Evolutionary conservation across 2,888 invertebrate genomes (phyloP).

Genomic region (Stomorhina lunata): DNA sequence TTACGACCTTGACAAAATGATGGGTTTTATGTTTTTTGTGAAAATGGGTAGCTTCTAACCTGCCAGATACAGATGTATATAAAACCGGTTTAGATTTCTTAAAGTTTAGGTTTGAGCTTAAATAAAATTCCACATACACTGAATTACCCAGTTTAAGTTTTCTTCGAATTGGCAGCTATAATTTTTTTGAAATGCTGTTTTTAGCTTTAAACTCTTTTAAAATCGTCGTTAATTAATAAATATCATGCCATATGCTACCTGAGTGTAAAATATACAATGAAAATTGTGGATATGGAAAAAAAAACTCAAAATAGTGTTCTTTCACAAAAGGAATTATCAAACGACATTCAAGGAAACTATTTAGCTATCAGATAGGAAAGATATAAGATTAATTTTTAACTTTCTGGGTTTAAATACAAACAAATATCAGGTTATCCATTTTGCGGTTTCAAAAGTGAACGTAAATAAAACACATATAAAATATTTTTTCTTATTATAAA

Average conservation of each 20-base stretch:
- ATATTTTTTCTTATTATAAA: too few species aligned
- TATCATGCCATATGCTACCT: slow-evolving; percentile 65
- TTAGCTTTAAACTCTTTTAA: not conserved
- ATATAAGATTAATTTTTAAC: too few species aligned
- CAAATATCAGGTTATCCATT: too few species aligned
- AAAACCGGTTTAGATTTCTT: slow-evolving; percentile 45
- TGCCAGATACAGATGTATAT: not conserved
- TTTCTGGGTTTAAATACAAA: too few species aligned
- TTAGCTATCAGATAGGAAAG: too few species aligned
- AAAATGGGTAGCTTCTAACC: slow-evolving; percentile 46
- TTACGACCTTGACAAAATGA: slow-evolving; percentile 48
- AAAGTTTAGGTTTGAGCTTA: too few species aligned
- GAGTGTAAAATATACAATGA: slow-evolving; percentile 42
- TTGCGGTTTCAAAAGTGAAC: too few species aligned
- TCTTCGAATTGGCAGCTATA: slow-evolving; percentile 19
- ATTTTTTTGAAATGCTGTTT: slow-evolving; percentile 5
- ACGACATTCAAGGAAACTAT: slow-evolving; percentile 15
- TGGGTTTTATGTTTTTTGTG: slow-evolving; percentile 24
- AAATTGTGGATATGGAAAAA: not conserved
- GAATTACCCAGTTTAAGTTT: not conserved
- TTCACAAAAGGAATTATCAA: not conserved
- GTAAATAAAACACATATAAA: too few species aligned
- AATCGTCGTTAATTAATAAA: slow-evolving; percentile 22
- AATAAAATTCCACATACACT: too few species aligned
- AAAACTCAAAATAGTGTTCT: slow-evolving; percentile 15